Evolutionary conservation across 2,113 vertebrate species (phyloP).

Genomic region (Neotoma lepida): DNA sequence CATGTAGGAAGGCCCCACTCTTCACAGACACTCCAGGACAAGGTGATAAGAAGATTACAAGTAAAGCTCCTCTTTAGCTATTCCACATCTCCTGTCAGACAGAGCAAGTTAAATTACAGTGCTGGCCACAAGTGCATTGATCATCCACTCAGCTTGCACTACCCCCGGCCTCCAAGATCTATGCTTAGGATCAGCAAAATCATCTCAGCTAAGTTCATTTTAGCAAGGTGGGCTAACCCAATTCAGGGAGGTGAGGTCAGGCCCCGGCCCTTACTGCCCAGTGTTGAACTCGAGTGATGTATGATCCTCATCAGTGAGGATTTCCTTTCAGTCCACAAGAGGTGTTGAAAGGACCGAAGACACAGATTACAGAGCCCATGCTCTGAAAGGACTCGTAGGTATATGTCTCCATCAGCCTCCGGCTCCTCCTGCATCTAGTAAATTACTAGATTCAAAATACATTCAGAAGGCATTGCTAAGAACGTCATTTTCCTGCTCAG

Average conservation of each 20-base stretch:
- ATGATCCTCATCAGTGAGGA: neutral
- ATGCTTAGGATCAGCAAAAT: conserved; percentile 84
- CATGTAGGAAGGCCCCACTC: conserved; percentile 74
- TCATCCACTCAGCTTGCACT: conserved; percentile 82
- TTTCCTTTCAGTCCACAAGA: neutral
- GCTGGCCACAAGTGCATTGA: conserved; percentile 83
- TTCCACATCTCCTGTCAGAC: conserved; percentile 86
- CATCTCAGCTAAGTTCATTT: conserved; percentile 86
- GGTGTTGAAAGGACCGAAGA: neutral
- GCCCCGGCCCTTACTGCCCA: neutral
- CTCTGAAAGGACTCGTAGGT: neutral
- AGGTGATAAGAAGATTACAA: conserved; percentile 91
- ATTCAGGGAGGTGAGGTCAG: conserved; percentile 79
- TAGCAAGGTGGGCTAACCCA: conserved; percentile 79
- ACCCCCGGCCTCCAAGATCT: conserved; percentile 83
- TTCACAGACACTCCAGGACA: conserved; percentile 86
- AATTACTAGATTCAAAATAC: neutral
- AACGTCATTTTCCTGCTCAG: neutral
- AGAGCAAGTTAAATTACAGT: conserved; percentile 87
- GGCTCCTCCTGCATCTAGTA: neutral
- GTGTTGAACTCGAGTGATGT: neutral
- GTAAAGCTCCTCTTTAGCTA: conserved; percentile 88
- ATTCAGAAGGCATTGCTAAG: neutral
- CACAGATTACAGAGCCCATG: fast-evolving
- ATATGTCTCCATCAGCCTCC: neutral